Base-by-base conservation (phyloP, 2,888 invertebrate species). In the Machimus atricapillus region DNA sequence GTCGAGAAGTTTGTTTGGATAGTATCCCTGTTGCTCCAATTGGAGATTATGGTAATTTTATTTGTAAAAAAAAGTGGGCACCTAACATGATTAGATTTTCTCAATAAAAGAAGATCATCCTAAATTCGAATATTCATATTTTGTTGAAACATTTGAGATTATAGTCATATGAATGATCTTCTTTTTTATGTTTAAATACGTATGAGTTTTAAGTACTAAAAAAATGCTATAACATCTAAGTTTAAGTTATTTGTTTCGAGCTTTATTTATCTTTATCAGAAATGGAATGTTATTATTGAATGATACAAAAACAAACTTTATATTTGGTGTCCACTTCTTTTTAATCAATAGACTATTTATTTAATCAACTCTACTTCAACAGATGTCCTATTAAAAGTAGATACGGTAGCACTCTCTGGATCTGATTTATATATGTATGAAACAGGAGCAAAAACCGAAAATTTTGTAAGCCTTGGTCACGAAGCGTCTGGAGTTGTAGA, bases 321-420 rank as follows among this genome's bases (percentile, higher is more conserved):
- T 66, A 66, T 66, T 19, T 6, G n/a, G 8, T 19, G 40, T 34
- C 34, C 76, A 9, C 34, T n/a, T 19, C 1, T 76, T n/a, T 76
- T n/a, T 8, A 8, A 7, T 76, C 34, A 76, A 40, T 76, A 6
- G 14, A 12, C 0, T 5, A 76, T 79, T 23, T 37, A 78, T 19
- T 78, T 19, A 19, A n/a, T 19, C 12, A 0, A 23, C 23, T 43
- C n/a, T 19, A n/a, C 34, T 88, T 56, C 82, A 92, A 52, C 52
- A 52, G 98, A 98, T 94, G 98, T 90, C 4, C 89, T 91, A 1
- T 87, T 91, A 74, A 89, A 90, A 16, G 97, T 98, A 95, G 96
- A 95, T 90, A 95, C 96, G 87, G 97, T 98, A 83, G 98, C 98
- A 16, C 97, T 99, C 89, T 98, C 98, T 91, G 98, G 98, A 2